phyloP scores from a whole-genome alignment of 2,113 vertebrate genomes.

The Myanophis thanlyinensis region DNA sequence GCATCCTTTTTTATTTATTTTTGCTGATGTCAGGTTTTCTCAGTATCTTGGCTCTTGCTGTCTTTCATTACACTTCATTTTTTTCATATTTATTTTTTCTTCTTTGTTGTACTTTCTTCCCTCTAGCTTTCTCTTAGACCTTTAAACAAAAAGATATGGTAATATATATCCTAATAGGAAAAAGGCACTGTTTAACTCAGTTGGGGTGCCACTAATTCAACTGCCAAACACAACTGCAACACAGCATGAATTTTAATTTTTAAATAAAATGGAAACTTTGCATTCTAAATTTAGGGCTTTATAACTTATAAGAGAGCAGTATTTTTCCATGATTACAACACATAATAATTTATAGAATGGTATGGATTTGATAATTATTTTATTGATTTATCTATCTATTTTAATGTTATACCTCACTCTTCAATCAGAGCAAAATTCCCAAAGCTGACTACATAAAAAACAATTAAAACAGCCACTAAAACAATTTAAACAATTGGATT shows the following conservation, averaged over 20 bases:
- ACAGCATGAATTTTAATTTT: conserved; percentile 61
- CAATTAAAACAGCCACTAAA: background rate
- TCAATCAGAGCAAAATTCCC: background rate
- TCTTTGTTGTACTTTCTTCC: conserved; percentile 50
- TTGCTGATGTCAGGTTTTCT: conserved; percentile 49
- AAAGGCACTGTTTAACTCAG: conserved; percentile 56
- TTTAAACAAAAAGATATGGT: conserved; percentile 63
- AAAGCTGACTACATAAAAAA: background rate
- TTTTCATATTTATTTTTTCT: conserved; percentile 58
- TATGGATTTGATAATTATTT: conserved; percentile 47
- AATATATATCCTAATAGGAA: conserved; percentile 56
- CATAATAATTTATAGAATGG: conserved; percentile 49
- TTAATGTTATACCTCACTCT: background rate
- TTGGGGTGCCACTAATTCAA: conserved; percentile 57
- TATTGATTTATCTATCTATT: conserved; percentile 34
- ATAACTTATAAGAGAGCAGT: conserved; percentile 48
- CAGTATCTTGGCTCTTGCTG: conserved; percentile 39
- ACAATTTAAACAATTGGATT: background rate
- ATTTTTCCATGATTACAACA: conserved; percentile 50
- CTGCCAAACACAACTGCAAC: conserved; percentile 62
- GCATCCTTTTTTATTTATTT: background rate
- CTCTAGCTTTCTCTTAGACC: conserved; percentile 45
- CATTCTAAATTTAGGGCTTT: conserved; percentile 54
- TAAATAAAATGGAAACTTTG: conserved; percentile 59
- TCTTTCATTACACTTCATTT: conserved; percentile 54